Evolutionary conservation across 1,140 invertebrate species (phyloP), one percentile per base, ranked within the genome.

Genomic region (Littorina saxatilis): DNA sequence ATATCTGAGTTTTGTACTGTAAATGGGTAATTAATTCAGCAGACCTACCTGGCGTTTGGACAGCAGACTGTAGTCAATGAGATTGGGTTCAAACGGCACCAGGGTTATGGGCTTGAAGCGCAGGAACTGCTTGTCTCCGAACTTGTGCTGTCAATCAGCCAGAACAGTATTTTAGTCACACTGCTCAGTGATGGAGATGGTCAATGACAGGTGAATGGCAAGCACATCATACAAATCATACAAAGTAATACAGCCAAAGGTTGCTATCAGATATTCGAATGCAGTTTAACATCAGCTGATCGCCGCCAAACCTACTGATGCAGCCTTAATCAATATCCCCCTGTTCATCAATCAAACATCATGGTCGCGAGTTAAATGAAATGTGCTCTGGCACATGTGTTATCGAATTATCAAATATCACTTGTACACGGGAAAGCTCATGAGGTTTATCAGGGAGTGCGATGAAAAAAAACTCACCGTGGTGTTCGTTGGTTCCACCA

Each of bases 61-160:
- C 3, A 99, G 93, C 68, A 99, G 89, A 27, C 94, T 93, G 39
- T 95, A 93, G 79, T 96, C 94, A 61, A 99, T 94, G 89, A 99
- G 94, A 86, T 96, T 96, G 0, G 94, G 96, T 92, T 99, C 98
- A 89, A 99, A 98, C 0, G 99, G 99, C 32, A 96, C 97, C 84
- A 99, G 93, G 0, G 98, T 98, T 39, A 99, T 94, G 0, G 96
- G 96, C 87, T 97, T 95, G 93, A 99, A 99, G 0, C 95, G 96
- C 0, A 99, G 72, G 81, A 90, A 91, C 39, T 74, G 81, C 20
- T 80, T 82, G 29, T 82, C 82, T 1, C 83, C 79, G 50, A 87
- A 88, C 35, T 82, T 74, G 78, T 92, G 87, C 90, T 90, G 85
- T 47, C 87, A 87, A 15, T 74, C 23, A 79, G 73, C 29, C 73